Percentiles rank a stretch among this genome's conserved stretches.
These are phyloP conservation scores for Danaus chrysippus DNA, from an alignment of 2,888 invertebrate genomes.

Conservation along the genomic window DNA sequence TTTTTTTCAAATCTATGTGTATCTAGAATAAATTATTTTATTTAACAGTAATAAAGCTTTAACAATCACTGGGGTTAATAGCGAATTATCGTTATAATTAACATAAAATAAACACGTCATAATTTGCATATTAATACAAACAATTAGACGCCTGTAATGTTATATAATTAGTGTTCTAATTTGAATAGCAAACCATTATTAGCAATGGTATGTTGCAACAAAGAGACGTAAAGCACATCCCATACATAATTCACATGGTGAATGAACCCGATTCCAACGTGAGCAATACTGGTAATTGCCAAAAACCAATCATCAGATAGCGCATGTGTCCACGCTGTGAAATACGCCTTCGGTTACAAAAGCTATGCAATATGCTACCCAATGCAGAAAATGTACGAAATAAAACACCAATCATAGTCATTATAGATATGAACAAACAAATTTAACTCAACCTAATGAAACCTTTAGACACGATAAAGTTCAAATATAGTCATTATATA, in stretches of 20 bases:
- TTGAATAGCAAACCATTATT: conserved; percentile 31
- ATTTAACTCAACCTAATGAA: no score
- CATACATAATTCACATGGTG: conserved; percentile 78
- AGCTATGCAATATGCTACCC: conserved; percentile 38
- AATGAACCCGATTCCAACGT: conserved; percentile 74
- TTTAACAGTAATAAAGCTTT: no score
- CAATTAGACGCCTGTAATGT: conserved; percentile 1
- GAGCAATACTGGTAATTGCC: conserved; percentile 79
- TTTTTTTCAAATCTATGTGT: not conserved
- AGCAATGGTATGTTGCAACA: conserved; percentile 48
- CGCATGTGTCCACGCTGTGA: conserved; percentile 70
- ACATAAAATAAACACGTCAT: no score
- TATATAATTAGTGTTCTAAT: conserved; percentile 24
- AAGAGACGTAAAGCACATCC: conserved; percentile 60
- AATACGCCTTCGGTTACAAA: conserved; percentile 75
- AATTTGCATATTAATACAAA: conserved; percentile 10
- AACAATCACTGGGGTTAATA: no score
- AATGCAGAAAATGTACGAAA: not conserved
- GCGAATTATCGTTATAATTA: no score
- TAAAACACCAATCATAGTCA: not conserved
- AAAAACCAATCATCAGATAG: conserved; percentile 80
- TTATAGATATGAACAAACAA: no score
- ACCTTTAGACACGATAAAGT: no score
- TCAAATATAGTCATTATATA: no score
- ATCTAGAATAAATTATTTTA: no score